Evolutionary conservation across 2,797 vertebrate species (phyloP).

Genomic region (Hirundo rustica): DNA sequence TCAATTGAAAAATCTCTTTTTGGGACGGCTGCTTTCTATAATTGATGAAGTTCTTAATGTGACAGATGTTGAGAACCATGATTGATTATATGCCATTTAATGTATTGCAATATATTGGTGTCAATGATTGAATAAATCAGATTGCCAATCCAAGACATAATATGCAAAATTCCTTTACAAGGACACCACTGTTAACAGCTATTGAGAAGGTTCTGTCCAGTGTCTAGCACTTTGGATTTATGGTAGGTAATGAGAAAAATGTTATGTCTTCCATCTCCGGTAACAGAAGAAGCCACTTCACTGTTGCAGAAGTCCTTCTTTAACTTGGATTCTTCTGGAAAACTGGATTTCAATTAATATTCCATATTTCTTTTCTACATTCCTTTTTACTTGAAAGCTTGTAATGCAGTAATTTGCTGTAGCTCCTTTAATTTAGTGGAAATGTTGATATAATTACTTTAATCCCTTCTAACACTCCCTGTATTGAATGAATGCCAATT

Average conservation of each 20-base stretch:
- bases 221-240: background rate
- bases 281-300: background rate
- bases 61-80: background rate
- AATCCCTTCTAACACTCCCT: background rate
- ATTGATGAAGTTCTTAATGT: background rate
- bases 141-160: background rate
- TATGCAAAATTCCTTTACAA: background rate
- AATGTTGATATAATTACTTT: background rate
- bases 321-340: background rate
- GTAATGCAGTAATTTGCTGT: background rate
- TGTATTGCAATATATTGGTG: background rate
- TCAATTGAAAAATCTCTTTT: background rate
- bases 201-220: background rate
- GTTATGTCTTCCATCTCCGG: background rate
- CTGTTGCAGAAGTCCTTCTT: background rate
- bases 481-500: background rate
- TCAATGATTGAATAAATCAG: background rate
- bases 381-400: background rate
- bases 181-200: background rate
- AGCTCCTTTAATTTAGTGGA: background rate
- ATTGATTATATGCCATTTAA: background rate
- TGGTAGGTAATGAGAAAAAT: background rate
- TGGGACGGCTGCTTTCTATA: background rate
- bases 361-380: background rate
- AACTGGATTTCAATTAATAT: background rate